Conservation (phyloP, 64 coral and sea anemone genomes). For the Catalaphyllia jardinei region DNA sequence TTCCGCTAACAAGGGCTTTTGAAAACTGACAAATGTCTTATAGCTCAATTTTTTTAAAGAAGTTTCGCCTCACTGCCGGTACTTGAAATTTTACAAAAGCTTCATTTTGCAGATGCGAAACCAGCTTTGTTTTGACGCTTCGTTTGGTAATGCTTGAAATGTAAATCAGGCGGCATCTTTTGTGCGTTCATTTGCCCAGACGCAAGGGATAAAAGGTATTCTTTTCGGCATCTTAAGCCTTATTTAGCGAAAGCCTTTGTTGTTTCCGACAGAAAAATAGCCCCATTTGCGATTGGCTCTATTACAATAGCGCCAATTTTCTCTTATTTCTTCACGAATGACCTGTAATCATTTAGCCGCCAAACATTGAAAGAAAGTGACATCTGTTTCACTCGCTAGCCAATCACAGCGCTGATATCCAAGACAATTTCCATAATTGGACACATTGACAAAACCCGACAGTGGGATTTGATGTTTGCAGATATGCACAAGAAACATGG, state of each 20-base stretch:
- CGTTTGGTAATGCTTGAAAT: neutral
- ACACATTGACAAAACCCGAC: slow-evolving; percentile 42
- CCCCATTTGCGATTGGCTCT: slow-evolving; percentile 21
- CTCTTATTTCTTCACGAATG: slow-evolving; percentile 8
- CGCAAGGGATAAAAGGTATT: slow-evolving; percentile 11
- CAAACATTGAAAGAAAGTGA: slow-evolving; percentile 26
- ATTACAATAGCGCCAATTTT: slow-evolving; percentile 15
- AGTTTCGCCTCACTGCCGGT: too few species aligned
- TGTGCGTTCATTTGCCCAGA: neutral
- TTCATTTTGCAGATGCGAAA: neutral
- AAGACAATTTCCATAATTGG: slow-evolving; percentile 40
- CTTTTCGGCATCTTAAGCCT: slow-evolving; percentile 11
- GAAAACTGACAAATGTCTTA: too few species aligned
- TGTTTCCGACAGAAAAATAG: slow-evolving; percentile 32
- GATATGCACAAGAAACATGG: slow-evolving; percentile 36
- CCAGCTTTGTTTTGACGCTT: neutral
- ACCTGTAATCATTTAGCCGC: slow-evolving; percentile 24
- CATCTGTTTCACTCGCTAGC: slow-evolving; percentile 19
- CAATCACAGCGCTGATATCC: neutral
- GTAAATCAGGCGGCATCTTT: slow-evolving; percentile 22
- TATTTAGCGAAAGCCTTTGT: slow-evolving; percentile 37
- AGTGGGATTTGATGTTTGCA: slow-evolving; percentile 14
- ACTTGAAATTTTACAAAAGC: neutral
- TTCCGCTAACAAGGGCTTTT: too few species aligned
- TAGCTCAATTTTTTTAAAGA: too few species aligned